Evolutionary conservation across 2,113 vertebrate genomes (phyloP).

Genomic region (Falco punctatus): DNA sequence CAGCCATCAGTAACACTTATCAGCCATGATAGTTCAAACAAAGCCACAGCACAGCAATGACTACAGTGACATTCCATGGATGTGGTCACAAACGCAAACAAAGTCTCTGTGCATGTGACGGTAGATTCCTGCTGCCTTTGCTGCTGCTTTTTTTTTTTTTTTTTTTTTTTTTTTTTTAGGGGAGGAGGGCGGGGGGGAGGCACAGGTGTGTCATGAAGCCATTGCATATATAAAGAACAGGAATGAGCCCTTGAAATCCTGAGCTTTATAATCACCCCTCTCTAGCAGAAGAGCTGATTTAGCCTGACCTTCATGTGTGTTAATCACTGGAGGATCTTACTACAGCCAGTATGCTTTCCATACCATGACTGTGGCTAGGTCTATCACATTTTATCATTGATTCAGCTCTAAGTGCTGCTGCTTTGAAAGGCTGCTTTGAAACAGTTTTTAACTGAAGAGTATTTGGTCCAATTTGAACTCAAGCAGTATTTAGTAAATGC

Average conservation of each 20-base stretch:
- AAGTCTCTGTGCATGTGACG: background rate
- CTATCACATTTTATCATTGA: background rate
- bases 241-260: background rate
- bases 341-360: background rate
- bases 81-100: background rate
- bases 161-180: background rate
- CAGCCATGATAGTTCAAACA: background rate
- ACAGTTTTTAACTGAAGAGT: background rate
- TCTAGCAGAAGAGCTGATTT: background rate
- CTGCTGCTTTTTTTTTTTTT: background rate
- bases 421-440: background rate
- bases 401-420: background rate
- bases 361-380: background rate
- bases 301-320: background rate
- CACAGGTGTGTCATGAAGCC: background rate
- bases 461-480: background rate
- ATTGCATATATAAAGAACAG: background rate
- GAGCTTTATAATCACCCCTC: background rate
- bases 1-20: background rate
- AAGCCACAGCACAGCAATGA: background rate
- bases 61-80: background rate
- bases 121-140: background rate
- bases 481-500: background rate
- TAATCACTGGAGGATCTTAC: background rate
- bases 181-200: background rate